Conservation (phyloP, 2,888 invertebrate species). For the Aphodius sticticus region DNA sequence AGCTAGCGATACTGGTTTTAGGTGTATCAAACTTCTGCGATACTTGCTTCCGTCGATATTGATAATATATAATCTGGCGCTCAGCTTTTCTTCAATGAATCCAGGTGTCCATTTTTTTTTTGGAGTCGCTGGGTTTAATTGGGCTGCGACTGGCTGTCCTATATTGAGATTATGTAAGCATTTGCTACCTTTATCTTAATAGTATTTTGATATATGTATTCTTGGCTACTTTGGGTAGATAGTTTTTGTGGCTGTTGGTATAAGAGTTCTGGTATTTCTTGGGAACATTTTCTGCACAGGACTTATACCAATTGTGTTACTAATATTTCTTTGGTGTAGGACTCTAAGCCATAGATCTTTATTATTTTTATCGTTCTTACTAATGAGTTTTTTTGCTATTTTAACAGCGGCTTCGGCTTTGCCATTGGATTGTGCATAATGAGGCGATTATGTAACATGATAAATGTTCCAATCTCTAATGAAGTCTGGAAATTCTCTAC, state of each 20-base stretch:
- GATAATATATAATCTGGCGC: neutral
- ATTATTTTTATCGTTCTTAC: slow-evolving; percentile 5
- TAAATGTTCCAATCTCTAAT: slow-evolving; percentile 35
- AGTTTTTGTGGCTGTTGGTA: slow-evolving; percentile 12
- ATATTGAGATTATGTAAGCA: neutral
- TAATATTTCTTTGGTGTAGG: neutral
- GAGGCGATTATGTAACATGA: slow-evolving; percentile 42
- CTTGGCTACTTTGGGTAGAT: neutral
- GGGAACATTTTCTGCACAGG: neutral
- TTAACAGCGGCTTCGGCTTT: too few species aligned
- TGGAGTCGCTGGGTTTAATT: neutral
- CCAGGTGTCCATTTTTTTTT: neutral
- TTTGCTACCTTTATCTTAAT: slow-evolving; percentile 1
- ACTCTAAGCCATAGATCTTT: neutral
- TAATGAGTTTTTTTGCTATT: neutral
- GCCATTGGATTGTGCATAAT: too few species aligned
- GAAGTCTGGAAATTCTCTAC: slow-evolving; percentile 5
- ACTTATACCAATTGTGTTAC: neutral
- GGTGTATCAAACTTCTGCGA: neutral
- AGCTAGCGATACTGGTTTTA: neutral
- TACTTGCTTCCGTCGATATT: neutral
- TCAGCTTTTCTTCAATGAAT: neutral
- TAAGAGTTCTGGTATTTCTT: neutral
- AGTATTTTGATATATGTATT: neutral
- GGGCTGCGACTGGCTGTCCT: neutral